Base-by-base conservation (phyloP, 1,140 invertebrate genomes). In the Arctopsyche grandis region DNA sequence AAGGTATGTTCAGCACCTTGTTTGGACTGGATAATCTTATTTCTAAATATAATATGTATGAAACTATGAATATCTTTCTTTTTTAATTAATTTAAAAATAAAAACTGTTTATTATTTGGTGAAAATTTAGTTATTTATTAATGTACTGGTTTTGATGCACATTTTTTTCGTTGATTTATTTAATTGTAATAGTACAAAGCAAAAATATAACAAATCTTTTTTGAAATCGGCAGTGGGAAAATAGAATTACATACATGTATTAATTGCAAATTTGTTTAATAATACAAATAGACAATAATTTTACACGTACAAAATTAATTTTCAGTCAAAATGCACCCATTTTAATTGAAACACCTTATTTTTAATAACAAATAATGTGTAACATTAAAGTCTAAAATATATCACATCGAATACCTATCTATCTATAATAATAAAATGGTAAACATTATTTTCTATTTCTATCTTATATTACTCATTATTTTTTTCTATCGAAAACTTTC, bases 1-100 rank as follows among this genome's bases (percentile, higher is more conserved):
- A 19, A 38, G 29, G 29, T 38, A 4, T 46, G 52, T 80, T 77
- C 79, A 80, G 79, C 79, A 80, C 79, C 79, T 63, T 60, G 52
- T 22, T 80, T 74, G 79, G 79, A 80, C 79, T 70, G 38, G 19
- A 71, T 77, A 70, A 46, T 22, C 58, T 66, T 80, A 77, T 66
- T 43, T 44, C 77, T 78, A 78, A 38, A 78, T 38, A 69, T 69
- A 16, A n/a, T n/a, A n/a, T n/a, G n/a, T n/a, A n/a, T n/a, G n/a
- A n/a, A n/a, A n/a, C n/a, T 69, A 22, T 7, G 12, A 69, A 69
- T 69, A 69, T 69, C 29, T 38, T 16, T 52, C 12, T 52, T 52
- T 52, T 52, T 5, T 52, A 52, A 3, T 5, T 12, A 52, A 52
- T 52, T 38, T 38, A 38, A 38, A 38, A 38, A 38, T 4, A 38